Conservation (phyloP, 2,113 vertebrate species). For the Dipodomys merriami region DNA sequence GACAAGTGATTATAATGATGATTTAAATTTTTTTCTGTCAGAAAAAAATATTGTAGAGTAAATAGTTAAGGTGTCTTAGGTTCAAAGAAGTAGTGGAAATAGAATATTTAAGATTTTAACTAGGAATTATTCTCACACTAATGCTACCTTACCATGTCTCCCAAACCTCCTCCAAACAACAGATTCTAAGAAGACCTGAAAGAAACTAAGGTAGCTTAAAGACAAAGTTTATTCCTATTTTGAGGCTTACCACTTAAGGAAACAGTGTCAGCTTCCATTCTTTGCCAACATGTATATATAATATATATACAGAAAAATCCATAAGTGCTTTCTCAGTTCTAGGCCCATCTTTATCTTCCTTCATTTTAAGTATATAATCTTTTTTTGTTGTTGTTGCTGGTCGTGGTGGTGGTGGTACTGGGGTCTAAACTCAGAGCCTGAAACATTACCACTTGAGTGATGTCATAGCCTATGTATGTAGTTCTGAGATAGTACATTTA, state of each 20-base stretch:
- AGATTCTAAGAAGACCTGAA: background rate
- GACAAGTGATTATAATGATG: background rate
- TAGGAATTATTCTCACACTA: background rate
- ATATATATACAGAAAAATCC: background rate
- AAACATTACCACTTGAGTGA: too few species aligned
- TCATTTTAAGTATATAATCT: background rate
- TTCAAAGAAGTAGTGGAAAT: background rate
- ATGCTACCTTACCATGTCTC: background rate
- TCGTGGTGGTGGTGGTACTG: too few species aligned
- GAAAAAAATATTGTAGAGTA: background rate
- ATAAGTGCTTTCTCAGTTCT: background rate
- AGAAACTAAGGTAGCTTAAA: background rate
- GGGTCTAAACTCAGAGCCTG: too few species aligned
- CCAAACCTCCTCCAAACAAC: background rate
- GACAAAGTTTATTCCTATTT: constrained; percentile 17
- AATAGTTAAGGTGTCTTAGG: background rate
- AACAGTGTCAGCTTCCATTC: background rate
- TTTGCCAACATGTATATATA: background rate
- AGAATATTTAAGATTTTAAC: background rate
- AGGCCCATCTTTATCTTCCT: background rate
- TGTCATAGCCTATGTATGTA: too few species aligned
- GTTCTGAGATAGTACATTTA: too few species aligned
- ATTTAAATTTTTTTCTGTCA: background rate
- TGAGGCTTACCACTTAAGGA: background rate
- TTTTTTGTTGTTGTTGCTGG: background rate